A percentile compares a stretch with the other conserved stretches of the same genome.
phyloP scores from a whole-genome alignment of 2,888 invertebrate genomes.

The Sminthurinus aureus region DNA sequence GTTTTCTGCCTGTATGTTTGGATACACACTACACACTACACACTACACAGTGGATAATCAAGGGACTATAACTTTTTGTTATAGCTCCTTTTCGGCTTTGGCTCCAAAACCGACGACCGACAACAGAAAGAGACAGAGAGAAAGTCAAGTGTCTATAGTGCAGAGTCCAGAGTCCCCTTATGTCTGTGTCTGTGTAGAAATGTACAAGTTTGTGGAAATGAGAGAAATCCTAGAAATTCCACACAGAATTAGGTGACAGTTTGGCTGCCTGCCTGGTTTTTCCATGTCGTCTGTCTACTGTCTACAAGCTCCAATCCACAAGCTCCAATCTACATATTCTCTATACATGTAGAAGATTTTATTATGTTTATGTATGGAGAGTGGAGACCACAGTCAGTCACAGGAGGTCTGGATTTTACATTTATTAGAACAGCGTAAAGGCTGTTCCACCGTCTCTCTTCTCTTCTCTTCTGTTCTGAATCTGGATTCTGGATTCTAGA shows the following conservation, averaged over 20 bases:
- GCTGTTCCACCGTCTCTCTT: too few relatives aligned
- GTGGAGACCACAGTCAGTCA: too few relatives aligned
- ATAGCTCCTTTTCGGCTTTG: not conserved
- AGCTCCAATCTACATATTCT: not conserved
- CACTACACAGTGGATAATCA: too few relatives aligned
- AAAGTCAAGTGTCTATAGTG: not conserved
- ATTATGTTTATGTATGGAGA: too few relatives aligned
- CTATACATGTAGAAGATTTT: too few relatives aligned
- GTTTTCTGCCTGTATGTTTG: too few relatives aligned
- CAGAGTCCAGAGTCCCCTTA: not conserved
- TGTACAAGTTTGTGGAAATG: not conserved
- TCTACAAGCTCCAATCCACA: too few relatives aligned
- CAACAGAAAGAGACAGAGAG: not conserved
- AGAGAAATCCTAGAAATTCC: not conserved
- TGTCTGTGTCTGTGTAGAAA: too few relatives aligned
- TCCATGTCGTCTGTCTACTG: not conserved
- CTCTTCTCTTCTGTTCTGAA: too few relatives aligned
- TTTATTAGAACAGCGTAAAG: slow-evolving; percentile 3
- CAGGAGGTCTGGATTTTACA: not conserved
- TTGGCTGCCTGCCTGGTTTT: slow-evolving; percentile 26
- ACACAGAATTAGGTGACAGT: slow-evolving; percentile 5
- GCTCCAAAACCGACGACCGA: not conserved
- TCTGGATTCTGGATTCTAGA: too few relatives aligned
- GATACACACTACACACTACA: too few relatives aligned
- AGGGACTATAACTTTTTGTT: too few relatives aligned